Base-by-base conservation (phyloP, 2,113 vertebrate genomes). In the Dolichotis patagonum region DNA sequence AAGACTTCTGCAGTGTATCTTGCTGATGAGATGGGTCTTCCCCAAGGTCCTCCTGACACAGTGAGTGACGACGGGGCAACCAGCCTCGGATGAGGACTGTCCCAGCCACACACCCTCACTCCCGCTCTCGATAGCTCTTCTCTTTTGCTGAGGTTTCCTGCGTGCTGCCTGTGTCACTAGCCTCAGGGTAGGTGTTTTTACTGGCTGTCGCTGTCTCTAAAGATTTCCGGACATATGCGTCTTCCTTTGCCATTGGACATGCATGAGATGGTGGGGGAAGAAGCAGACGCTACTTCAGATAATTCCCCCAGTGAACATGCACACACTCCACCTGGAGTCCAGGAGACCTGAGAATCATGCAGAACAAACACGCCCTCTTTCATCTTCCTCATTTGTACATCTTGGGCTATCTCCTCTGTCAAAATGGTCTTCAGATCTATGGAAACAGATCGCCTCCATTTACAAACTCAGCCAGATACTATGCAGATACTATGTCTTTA, bases 61-160 rank as follows among this genome's bases (percentile, higher is more conserved):
- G 0, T 0, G 43, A 22, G 58, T 49, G 73, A 78, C 63, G 38
- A 69, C 38, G 52, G n/a, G 9, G 58, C 38, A 12, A 12, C 14
- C 3, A 32, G 38, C 54, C 24, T 1, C 4, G 28, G n/a, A 16
- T 7, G 60, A 16, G 28, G 24, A 7, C 32, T 22, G 0, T 9
- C 7, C 73, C 43, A 11, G 52, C 3, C 32, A 49, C 38, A 12
- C 9, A 1, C 0, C 2, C 35, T 13, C 19, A 19, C 10, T 22
- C 10, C 80, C 35, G 14, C 35, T 30, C 5, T 16, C 41, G 80
- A 54, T 0, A 46, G 19, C 20, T 56, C 43, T 35, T 35, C 10
- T 91, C 22, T 32, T 32, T 41, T 54, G 30, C 65, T 38, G 11
- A 17, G 10, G 11, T 83, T 95, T 13, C 35, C 92, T 30, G 58